A percentile compares a stretch with the other conserved stretches of the same genome.
Evolutionary conservation across 92 coral and sea anemone species (phyloP).

Genomic region (Epizoanthus illoricatus): DNA sequence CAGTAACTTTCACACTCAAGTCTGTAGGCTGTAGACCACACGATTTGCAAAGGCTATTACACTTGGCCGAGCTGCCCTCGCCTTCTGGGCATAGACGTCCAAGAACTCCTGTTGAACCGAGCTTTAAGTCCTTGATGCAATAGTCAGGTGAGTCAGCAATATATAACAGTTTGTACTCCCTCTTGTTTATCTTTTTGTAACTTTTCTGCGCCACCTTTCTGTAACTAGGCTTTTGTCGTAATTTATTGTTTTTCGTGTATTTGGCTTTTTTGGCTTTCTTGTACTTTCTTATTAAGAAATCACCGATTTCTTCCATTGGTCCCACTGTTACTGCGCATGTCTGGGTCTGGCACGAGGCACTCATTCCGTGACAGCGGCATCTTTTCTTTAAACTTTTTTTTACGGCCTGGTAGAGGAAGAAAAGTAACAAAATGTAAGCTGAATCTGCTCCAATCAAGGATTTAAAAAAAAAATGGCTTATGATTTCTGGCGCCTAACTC

Average conservation of each 20-base stretch:
- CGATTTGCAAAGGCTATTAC: conserved; percentile 58
- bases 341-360: conserved; percentile 65
- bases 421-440: neutral
- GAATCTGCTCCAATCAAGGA: no score
- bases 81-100: conserved; percentile 72
- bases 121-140: conserved; percentile 50
- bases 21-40: conserved; percentile 48
- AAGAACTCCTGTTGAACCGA: conserved; percentile 73
- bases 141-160: conserved; percentile 76
- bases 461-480: neutral
- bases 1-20: conserved; percentile 17
- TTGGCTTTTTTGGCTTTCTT: conserved; percentile 49
- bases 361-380: conserved; percentile 85
- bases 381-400: conserved; percentile 54
- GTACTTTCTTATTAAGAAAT: conserved; percentile 58
- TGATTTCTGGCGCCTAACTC: no score
- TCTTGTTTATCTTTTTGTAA: conserved; percentile 42
- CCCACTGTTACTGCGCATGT: conserved; percentile 71
- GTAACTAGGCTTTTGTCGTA: conserved; percentile 37
- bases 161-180: conserved; percentile 59
- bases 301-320: conserved; percentile 62
- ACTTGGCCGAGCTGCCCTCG: conserved; percentile 38
- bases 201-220: conserved; percentile 3
- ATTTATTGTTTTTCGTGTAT: conserved; percentile 26
- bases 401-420: conserved; percentile 55